A percentile compares a stretch with the other conserved stretches of the same genome.
phyloP scores from a whole-genome alignment of 2,888 invertebrate genomes.

The Ypsolopha scabrella region DNA sequence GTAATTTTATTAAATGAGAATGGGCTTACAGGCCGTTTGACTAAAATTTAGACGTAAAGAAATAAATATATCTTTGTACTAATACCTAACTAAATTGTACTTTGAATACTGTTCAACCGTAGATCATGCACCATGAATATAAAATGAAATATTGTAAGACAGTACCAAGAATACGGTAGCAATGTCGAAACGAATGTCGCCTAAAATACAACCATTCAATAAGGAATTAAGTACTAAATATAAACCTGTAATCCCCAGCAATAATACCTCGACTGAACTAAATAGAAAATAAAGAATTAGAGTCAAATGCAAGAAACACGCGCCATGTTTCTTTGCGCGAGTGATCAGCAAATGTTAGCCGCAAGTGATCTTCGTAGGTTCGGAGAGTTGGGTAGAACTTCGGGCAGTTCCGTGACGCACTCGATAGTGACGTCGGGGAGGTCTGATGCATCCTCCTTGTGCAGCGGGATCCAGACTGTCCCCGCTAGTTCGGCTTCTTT shows the following conservation, averaged over 20 bases:
- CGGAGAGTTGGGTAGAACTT: conserved; percentile 70
- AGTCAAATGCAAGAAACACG: not conserved
- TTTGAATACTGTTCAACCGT: conserved; percentile 6
- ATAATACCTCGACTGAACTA: not conserved
- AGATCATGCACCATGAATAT: not conserved
- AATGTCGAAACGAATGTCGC: too few species aligned
- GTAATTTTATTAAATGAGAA: too few species aligned
- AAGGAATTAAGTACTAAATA: not conserved
- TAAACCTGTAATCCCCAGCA: not conserved
- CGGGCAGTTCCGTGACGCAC: conserved; percentile 73
- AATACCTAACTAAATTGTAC: conserved; percentile 7
- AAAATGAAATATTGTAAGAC: too few species aligned
- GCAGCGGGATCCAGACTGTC: conserved; percentile 84
- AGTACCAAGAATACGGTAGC: not conserved
- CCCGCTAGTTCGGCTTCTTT: conserved; percentile 80
- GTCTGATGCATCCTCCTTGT: conserved; percentile 55
- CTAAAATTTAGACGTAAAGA: too few species aligned
- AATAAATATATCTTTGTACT: conserved; percentile 5
- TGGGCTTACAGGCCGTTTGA: too few species aligned
- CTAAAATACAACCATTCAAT: not conserved
- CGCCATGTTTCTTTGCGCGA: not conserved
- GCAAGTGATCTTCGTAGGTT: conserved; percentile 38
- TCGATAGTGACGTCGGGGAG: conserved; percentile 76
- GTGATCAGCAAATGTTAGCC: conserved; percentile 21
- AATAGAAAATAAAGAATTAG: not conserved